phyloP scores from a whole-genome alignment of 2,113 vertebrate genomes.

The Bos javanicus region DNA sequence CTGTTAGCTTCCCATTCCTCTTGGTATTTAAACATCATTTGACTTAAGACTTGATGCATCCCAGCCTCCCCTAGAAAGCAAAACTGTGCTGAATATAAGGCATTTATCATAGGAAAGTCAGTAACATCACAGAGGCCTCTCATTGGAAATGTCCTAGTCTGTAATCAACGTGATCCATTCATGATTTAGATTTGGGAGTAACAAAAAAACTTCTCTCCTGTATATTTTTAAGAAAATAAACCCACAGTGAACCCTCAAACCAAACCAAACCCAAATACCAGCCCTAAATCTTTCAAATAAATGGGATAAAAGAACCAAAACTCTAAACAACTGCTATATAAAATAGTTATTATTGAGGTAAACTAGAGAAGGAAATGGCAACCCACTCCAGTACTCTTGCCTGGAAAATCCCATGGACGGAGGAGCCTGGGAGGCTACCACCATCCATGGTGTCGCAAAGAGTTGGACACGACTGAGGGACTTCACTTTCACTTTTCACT shows the following conservation, averaged over 20 bases:
- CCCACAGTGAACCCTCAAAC: neutral
- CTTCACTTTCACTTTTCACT: neutral
- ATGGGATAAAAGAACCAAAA: neutral
- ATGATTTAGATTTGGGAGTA: neutral
- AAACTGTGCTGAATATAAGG: neutral
- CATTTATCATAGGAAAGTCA: neutral
- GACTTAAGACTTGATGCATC: neutral
- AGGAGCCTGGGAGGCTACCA: rapidly evolving
- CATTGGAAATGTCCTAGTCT: neutral
- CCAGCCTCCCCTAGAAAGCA: neutral
- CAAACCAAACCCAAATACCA: neutral
- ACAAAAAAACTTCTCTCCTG: neutral
- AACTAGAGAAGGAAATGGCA: neutral
- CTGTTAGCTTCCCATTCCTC: neutral
- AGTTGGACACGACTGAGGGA: rapidly evolving
- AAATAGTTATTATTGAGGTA: neutral
- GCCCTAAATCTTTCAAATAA: neutral
- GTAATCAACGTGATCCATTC: neutral
- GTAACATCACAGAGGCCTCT: neutral
- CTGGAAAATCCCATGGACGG: rapidly evolving
- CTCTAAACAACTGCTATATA: neutral
- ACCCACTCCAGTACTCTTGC: neutral
- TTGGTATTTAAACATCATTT: neutral
- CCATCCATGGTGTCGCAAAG: rapidly evolving
- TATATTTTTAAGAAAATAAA: neutral